These are phyloP conservation scores for Seira ritae DNA, from an alignment of 2,888 invertebrate genomes.

Conservation along the genomic window DNA sequence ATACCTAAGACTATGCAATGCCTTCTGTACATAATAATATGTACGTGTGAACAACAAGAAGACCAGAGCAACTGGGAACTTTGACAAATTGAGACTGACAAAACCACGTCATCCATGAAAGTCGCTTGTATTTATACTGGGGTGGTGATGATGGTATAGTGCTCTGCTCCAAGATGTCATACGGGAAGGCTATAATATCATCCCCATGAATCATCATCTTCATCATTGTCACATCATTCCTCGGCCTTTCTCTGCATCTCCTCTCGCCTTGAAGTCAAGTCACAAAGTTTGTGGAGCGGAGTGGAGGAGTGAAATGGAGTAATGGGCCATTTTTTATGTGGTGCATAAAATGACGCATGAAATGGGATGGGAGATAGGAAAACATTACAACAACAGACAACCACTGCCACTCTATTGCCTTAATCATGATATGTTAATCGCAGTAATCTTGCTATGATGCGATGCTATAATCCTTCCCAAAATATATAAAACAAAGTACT, in stretches of 20 bases:
- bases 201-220: conserved; percentile 60
- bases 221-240: conserved; percentile 54
- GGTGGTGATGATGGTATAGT: conserved; percentile 14
- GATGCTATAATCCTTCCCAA: no score
- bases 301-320: not conserved
- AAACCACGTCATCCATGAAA: conserved; percentile 59
- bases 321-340: not conserved
- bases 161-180: conserved; percentile 48
- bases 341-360: not conserved
- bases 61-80: conserved; percentile 37
- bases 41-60: no score
- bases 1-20: no score
- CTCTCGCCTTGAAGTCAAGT: not conserved
- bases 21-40: no score
- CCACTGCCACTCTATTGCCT: no score
- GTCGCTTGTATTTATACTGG: conserved; percentile 23
- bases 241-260: conserved; percentile 31
- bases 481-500: no score
- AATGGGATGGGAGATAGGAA: not conserved
- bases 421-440: conserved; percentile 11
- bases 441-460: no score
- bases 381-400: no score
- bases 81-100: conserved; percentile 63
- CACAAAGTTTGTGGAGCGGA: not conserved
- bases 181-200: conserved; percentile 40